Base-by-base conservation (phyloP, 2,888 invertebrate species). In the Melanostoma mellinum region DNA sequence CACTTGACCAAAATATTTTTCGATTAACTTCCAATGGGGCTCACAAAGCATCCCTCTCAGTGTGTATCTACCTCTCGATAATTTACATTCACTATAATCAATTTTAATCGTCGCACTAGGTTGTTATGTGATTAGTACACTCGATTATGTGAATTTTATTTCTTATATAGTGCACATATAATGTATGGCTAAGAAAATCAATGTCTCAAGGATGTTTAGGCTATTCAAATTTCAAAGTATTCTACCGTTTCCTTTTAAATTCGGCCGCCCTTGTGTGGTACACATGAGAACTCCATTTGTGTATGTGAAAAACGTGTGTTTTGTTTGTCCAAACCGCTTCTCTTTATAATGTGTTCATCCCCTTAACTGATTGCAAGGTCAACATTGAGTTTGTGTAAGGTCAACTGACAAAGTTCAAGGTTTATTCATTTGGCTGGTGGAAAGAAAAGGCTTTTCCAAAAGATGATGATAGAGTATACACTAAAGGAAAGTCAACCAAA, bases 181-280 rank as follows among this genome's bases (percentile, higher is more conserved):
- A 20, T 20, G 63, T 8, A 44, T 58, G 36, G 44, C 30, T 44
- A 58, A 77, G 77, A 77, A 77, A 77, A 77, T 77, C 77, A 77
- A 77, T 77, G 53, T 55, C 58, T 72, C 56, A 72, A 68, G 72
- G 72, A 42, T 48, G 46, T 68, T 53, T 73, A 33, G 35, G 30
- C 40, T 40, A 60, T 10, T 48, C 10, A 33, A 42, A 30, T n/a
- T 46, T 20, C 4, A 32, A 10, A 20, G 20, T 38, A 20, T 55
- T 20, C 44, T 10, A 46, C 10, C 20, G 20, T 46, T 10, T 46
- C 44, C 44, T 46, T 46, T 46, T 10, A 20, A 20, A 20, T 20
- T 20, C 20, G 20, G 8, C 9, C 42, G 6, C 3, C 42, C 6
- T 8, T 8, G 8, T 46, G 10, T 10, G 3, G 0, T 3, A 20